Evolutionary conservation across 2,888 invertebrate genomes (phyloP).

Genomic region (Caenorhabditis virilis): DNA sequence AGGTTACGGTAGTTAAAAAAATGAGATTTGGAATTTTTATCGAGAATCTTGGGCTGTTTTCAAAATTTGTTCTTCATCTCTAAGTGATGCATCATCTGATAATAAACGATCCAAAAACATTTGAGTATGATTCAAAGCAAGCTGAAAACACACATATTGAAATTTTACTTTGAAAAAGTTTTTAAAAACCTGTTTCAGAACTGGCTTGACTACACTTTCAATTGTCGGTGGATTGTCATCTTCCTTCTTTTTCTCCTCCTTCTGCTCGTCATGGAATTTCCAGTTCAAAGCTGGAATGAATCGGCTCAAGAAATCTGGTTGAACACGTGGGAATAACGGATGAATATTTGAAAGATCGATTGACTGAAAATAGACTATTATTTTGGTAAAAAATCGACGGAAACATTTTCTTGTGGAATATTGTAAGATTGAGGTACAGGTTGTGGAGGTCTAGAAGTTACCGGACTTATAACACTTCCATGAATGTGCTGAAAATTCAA

Average conservation of each 20-base stretch:
- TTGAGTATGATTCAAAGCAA: conserved; percentile 46
- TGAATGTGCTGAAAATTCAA: conserved; percentile 27
- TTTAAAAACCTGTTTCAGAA: conserved; percentile 40
- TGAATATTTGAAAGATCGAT: conserved; percentile 42
- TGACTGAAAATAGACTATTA: neutral
- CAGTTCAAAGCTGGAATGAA: conserved; percentile 27
- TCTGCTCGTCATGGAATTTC: conserved; percentile 25
- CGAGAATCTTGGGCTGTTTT: conserved; percentile 14
- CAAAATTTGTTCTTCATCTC: conserved; percentile 16
- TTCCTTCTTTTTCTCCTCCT: neutral
- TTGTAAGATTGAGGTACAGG: conserved; percentile 3
- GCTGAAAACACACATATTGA: conserved; percentile 23
- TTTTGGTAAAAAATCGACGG: no score
- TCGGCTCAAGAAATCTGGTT: conserved; percentile 41
- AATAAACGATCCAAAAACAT: conserved; percentile 44
- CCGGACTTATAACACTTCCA: conserved; percentile 30
- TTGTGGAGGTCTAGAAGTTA: neutral
- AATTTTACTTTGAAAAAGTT: conserved; percentile 3
- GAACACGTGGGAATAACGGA: conserved; percentile 48
- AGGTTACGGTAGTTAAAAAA: neutral
- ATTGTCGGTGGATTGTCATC: conserved; percentile 14
- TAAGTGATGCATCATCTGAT: conserved; percentile 30
- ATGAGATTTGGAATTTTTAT: neutral
- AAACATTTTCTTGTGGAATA: conserved; percentile 7
- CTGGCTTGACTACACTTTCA: conserved; percentile 47